These are phyloP conservation scores for Callinectes sapidus DNA, from an alignment of 2,888 invertebrate genomes.

Conservation along the genomic window DNA sequence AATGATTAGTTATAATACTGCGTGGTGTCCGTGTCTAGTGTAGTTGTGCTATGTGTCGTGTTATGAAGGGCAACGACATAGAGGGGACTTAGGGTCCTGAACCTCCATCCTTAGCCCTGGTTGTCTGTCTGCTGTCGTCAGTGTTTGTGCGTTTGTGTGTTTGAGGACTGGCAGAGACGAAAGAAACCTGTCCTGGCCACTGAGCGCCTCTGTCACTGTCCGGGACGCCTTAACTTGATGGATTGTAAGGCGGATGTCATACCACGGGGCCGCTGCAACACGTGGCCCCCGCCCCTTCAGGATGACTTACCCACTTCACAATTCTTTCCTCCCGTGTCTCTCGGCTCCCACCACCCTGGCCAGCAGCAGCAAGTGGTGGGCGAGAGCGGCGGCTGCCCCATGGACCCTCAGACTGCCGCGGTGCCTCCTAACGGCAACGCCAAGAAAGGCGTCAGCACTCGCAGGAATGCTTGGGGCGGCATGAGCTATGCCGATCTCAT, in stretches of 20 bases:
- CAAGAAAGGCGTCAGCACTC: slow-evolving; percentile 94
- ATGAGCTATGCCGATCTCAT: slow-evolving; percentile 99
- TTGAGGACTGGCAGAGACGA: slow-evolving; percentile 5
- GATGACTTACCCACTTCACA: slow-evolving; percentile 77
- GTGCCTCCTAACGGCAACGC: slow-evolving; percentile 71
- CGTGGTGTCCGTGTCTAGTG: slow-evolving; percentile 58
- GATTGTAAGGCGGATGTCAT: slow-evolving; percentile 63
- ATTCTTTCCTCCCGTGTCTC: slow-evolving; percentile 43
- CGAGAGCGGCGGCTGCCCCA: slow-evolving; percentile 58
- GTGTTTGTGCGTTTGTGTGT: slow-evolving; percentile 18
- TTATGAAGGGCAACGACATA: slow-evolving; percentile 46
- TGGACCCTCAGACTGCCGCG: slow-evolving; percentile 55
- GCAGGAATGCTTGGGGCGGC: slow-evolving; percentile 98
- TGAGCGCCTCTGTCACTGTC: slow-evolving; percentile 29
- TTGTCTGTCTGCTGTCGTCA: slow-evolving; percentile 11
- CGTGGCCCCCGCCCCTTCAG: slow-evolving; percentile 83
- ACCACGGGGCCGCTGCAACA: slow-evolving; percentile 71
- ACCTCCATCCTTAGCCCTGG: slow-evolving; percentile 49
- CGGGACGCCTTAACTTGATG: slow-evolving; percentile 43
- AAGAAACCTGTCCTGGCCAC: slow-evolving; percentile 23
- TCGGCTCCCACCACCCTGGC: slow-evolving; percentile 45
- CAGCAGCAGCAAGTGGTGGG: slow-evolving; percentile 52
- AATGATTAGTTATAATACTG: slow-evolving; percentile 43
- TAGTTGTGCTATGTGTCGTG: slow-evolving; percentile 58
- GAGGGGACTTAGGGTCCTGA: slow-evolving; percentile 48